Base-by-base conservation (phyloP, 2,797 vertebrate genomes). In the Lepus townsendii region DNA sequence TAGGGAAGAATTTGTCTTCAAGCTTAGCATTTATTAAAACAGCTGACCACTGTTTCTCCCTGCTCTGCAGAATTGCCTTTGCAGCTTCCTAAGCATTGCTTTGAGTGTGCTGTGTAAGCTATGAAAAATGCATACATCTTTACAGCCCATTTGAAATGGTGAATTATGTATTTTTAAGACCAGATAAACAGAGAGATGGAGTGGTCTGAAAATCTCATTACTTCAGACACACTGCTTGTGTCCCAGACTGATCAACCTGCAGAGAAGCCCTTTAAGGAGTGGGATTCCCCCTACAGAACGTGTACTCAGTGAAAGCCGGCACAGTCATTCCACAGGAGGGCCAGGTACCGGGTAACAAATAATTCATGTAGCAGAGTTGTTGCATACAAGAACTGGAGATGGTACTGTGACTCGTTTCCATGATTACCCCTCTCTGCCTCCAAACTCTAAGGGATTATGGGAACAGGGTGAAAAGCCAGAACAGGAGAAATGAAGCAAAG, bases 81-180 rank as follows among this genome's bases (percentile, higher is more conserved):
- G 69, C n/a, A 71, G 26, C 66, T 83, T n/a, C 79, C 62, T 79
- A 72, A 77, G 30, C 19, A 14, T 75, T 10, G 27, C 62, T 76
- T 50, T 82, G 17, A 38, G 30, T 32, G 26, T 75, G 52, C n/a
- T 75, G 7, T 76, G 42, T 76, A 75, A 26, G 4, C 47, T 92
- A 75, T 68, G 66, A 71, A 93, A 95, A 90, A 79, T 38, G 17
- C 38, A 54, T 66, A 24, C 50, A 76, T 80, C 76, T 86, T 94
- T 60, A 19, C n/a, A 68, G 42, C 30, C 63, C 12, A 38, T 91
- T 88, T 62, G 38, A 85, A 92, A 94, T 68, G 66, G 76, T 93
- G 63, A 63, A 60, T 86, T 93, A 38, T 76, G 66, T 66, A 86
- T 91, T 90, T 96, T 93, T 72, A 83, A 94, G 83, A 32, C 12